Evolutionary conservation across 2,113 vertebrate genomes (phyloP), one percentile per base, ranked within the genome.

Genomic region (Peucedramus taeniatus): DNA sequence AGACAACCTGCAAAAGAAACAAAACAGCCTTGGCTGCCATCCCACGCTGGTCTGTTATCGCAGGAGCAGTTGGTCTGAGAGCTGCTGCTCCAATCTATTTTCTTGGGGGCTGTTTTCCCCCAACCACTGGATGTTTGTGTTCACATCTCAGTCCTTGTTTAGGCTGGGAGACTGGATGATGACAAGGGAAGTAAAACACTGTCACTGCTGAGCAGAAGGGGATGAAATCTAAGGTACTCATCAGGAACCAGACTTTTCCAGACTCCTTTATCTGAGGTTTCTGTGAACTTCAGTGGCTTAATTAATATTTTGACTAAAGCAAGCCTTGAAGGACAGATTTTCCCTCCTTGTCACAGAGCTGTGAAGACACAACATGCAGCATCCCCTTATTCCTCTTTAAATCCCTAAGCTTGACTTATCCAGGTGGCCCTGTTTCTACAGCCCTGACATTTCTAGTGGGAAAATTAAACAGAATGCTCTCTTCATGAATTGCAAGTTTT

Each of bases 241-340:
- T 12, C n/a, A 51, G 57, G 51, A 84, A 56, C 9, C 0, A 1
- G 68, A 39, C 72, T 40, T 75, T 51, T 70, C 71, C 59, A 92
- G 72, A 31, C 33, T 49, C 27, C 76, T 93, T 90, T 96, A 93
- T 96, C 95, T 75, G 90, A 53, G 63, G 16, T 31, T 71, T 63
- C 22, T 76, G 78, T 40, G 83, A 87, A 78, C 51, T 33, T 11
- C 60, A 47, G 40, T 31, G 44, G 24, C 13, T 28, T 81, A n/a
- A 93, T 83, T 63, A 66, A n/a, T 97, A 92, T 97, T 97, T 93
- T 94, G 96, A 68, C 95, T 96, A 33, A 87, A 63, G 39, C 8
- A 18, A 81, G 51, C 33, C 68, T 51, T 84, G 89, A 93, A 93
- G 85, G 75, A 86, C 72, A 70, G 39, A 86, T 70, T 90, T 8